phyloP scores from a whole-genome alignment of 2,888 invertebrate genomes.

The Chymomyza fuscimana region DNA sequence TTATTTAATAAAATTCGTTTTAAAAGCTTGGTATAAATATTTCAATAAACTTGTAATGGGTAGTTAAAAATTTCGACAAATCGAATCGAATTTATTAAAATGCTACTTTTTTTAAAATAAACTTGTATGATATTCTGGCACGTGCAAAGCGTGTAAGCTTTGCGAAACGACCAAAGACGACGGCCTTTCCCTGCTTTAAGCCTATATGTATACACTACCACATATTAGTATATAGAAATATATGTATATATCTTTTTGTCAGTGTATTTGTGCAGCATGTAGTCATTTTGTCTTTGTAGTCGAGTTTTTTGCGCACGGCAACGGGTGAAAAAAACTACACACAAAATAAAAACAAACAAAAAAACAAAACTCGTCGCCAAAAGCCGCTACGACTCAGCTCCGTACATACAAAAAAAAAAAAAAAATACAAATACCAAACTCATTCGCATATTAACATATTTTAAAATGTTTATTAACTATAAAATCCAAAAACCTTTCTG shows the following conservation, averaged over 20 bases:
- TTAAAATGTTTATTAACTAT: conserved; percentile 43
- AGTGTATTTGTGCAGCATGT: neutral
- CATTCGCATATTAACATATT: conserved; percentile 49
- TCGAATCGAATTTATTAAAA: too few species aligned
- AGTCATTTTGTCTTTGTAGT: neutral
- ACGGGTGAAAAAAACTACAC: neutral
- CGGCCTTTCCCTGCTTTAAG: neutral
- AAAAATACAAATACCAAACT: neutral
- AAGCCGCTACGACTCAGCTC: neutral
- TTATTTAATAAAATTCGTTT: too few species aligned
- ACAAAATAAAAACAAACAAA: neutral
- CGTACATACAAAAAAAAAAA: neutral
- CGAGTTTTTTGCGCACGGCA: neutral
- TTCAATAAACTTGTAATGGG: too few species aligned
- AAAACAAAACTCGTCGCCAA: neutral
- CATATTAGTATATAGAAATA: neutral
- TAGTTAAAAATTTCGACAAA: too few species aligned
- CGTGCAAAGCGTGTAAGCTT: neutral
- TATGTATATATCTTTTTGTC: neutral
- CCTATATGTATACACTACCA: neutral
- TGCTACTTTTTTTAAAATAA: too few species aligned
- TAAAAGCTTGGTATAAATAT: too few species aligned
- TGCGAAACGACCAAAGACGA: neutral
- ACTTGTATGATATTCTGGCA: neutral
- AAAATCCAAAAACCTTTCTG: conserved; percentile 23